Percentiles rank a stretch among this genome's conserved stretches.
Evolutionary conservation across 2,113 vertebrate genomes (phyloP).

Genomic region (Diglossa brunneiventris): DNA sequence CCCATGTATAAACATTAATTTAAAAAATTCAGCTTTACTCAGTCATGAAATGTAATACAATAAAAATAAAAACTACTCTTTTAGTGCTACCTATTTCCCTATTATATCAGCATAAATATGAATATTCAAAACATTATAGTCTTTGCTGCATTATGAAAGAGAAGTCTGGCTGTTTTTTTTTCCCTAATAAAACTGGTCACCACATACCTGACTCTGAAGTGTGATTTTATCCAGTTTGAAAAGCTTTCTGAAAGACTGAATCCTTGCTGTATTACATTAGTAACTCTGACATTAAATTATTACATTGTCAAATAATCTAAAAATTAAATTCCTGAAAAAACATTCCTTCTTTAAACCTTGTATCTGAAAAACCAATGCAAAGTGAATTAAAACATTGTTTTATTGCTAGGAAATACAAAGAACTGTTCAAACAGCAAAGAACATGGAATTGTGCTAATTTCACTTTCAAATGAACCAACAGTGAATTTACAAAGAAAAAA

Average conservation of each 20-base stretch:
- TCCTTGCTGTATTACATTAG: not conserved
- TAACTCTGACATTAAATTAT: not conserved
- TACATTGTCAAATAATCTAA: not conserved
- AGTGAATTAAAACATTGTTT: not conserved
- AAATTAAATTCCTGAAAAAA: not conserved
- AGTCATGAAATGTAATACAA: not conserved
- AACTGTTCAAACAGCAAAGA: not conserved
- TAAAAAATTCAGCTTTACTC: not conserved
- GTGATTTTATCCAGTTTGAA: not conserved
- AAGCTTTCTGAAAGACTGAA: not conserved
- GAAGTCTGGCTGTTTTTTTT: not conserved
- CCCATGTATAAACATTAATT: not conserved
- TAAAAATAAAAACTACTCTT: not conserved
- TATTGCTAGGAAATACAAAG: constrained; percentile 6
- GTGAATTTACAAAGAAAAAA: not conserved
- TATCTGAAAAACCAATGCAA: not conserved
- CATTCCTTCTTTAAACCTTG: not conserved
- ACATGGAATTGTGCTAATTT: not conserved
- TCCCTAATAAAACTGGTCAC: not conserved
- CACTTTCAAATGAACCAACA: not conserved
- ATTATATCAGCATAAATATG: not conserved
- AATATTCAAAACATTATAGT: not conserved
- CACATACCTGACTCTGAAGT: not conserved
- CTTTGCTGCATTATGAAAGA: not conserved
- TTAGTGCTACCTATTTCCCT: not conserved